A percentile compares a stretch with the other conserved stretches of the same genome.
These are phyloP conservation scores for Pharmacophagus antenor DNA, from an alignment of 2,888 invertebrate species.

Conservation along the genomic window DNA sequence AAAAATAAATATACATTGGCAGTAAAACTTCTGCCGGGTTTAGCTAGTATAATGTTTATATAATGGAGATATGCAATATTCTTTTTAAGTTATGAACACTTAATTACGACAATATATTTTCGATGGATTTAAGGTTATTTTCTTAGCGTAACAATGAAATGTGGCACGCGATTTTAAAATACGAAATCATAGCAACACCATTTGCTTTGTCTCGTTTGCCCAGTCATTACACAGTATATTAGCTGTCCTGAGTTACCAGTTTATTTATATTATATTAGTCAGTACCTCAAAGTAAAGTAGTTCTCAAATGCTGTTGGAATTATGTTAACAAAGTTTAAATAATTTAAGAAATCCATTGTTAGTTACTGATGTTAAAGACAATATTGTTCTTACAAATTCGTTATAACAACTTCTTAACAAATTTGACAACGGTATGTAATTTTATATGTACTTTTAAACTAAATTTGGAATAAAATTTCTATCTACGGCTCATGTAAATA, in stretches of 20 bases:
- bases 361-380: no score
- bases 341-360: no score
- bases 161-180: not conserved
- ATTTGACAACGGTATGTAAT: no score
- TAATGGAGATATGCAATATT: constrained; percentile 4
- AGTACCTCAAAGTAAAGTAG: no score
- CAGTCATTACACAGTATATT: no score
- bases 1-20: not conserved
- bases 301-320: not conserved
- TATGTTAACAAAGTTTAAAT: not conserved
- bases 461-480: not conserved
- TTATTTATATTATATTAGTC: no score
- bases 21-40: not conserved
- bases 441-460: no score
- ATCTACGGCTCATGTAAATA: constrained; percentile 15
- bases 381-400: no score
- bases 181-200: not conserved
- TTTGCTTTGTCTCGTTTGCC: not conserved
- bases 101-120: not conserved
- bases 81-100: constrained; percentile 2
- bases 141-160: not conserved
- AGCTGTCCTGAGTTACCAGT: no score
- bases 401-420: no score
- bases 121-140: not conserved
- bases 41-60: not conserved